These are phyloP conservation scores for Trachythela sp. DNA, from an alignment of 64 coral and sea anemone species.

Conservation along the genomic window DNA sequence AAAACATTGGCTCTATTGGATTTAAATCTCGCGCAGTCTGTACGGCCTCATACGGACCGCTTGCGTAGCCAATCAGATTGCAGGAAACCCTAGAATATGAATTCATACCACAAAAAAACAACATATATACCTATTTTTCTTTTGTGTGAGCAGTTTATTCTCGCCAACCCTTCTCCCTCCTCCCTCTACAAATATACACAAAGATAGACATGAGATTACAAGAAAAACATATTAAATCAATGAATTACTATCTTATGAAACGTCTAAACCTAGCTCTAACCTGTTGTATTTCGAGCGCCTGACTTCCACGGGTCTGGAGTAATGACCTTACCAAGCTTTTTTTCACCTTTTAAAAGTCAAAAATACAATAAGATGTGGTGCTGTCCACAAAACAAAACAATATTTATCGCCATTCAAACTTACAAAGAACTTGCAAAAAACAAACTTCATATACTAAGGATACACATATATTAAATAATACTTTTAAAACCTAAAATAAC, in stretches of 20 bases:
- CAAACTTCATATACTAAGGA: neutral
- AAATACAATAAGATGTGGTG: too few species aligned
- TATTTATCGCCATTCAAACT: too few species aligned
- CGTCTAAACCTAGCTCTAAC: neutral
- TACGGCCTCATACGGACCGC: too few species aligned
- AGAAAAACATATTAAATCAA: neutral
- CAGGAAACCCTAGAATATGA: too few species aligned
- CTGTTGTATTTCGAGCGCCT: slow-evolving; percentile 91
- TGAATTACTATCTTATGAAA: neutral
- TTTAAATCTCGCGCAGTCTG: too few species aligned
- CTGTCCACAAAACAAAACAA: too few species aligned
- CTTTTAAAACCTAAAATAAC: neutral
- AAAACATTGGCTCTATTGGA: too few species aligned
- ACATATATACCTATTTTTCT: slow-evolving; percentile 77
- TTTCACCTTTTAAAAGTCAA: slow-evolving; percentile 55
- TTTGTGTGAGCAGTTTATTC: slow-evolving; percentile 88
- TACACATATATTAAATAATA: neutral
- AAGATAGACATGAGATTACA: neutral
- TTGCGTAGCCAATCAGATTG: too few species aligned
- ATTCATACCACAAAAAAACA: neutral
- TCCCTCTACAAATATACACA: slow-evolving; percentile 56
- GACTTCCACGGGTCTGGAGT: slow-evolving; percentile 93
- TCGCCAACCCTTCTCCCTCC: slow-evolving; percentile 89
- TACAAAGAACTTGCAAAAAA: neutral
- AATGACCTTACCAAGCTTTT: slow-evolving; percentile 91